These are phyloP conservation scores for Mythimna impura DNA, from an alignment of 2,888 invertebrate genomes.

Conservation along the genomic window DNA sequence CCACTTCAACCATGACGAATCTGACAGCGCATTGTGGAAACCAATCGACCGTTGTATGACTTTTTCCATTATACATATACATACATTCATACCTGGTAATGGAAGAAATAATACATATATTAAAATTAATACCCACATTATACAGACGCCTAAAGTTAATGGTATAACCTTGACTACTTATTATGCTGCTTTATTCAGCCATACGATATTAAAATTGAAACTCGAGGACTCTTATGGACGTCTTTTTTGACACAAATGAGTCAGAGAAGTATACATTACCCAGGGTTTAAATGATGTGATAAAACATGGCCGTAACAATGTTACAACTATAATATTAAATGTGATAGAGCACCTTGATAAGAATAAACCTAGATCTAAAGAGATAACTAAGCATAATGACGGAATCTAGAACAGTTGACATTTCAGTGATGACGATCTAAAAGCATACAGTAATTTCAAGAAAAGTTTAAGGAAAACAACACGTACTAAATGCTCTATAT, in stretches of 20 bases:
- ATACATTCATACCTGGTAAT: constrained; percentile 24
- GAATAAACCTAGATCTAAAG: background rate
- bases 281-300: constrained; percentile 13
- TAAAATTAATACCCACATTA: constrained; percentile 16
- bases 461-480: constrained; percentile 10
- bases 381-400: background rate
- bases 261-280: constrained; percentile 17
- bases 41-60: constrained; percentile 19
- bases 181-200: constrained; percentile 20
- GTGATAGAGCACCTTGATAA: constrained; percentile 4
- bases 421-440: background rate
- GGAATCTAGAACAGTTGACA: constrained; percentile 16
- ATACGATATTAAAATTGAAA: constrained; percentile 23
- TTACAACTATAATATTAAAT: background rate
- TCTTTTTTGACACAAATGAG: constrained; percentile 34
- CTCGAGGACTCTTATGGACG: background rate
- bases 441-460: background rate
- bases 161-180: constrained; percentile 27
- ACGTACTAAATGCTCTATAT: background rate
- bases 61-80: constrained; percentile 28
- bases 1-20: constrained; percentile 36
- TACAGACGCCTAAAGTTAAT: constrained; percentile 11
- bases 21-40: constrained; percentile 41
- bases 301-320: background rate
- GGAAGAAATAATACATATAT: constrained; percentile 24